Evolutionary conservation across 2,888 invertebrate genomes (phyloP), one percentile per base, ranked within the genome.

Genomic region (Mimas tiliae): DNA sequence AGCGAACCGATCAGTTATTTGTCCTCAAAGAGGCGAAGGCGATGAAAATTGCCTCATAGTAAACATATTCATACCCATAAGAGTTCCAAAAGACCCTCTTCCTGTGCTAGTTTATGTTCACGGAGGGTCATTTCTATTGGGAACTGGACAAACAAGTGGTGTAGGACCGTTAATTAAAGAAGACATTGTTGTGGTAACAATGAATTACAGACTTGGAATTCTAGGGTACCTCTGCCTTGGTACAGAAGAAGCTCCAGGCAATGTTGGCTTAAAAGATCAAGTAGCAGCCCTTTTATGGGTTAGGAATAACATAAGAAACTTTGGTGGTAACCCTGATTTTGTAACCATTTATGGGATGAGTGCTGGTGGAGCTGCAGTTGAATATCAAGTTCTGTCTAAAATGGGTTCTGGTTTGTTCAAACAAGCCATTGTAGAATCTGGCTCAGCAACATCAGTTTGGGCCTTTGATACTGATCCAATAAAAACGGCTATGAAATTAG

Each of bases 291-390:
- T 85, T 3, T 76, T 70, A 67, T 85, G 85, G 85, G 72, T 83
- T 6, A 70, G 76, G 14, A 69, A 73, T 12, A 85, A 86, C 64
- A 84, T 85, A 63, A 68, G 69, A 0, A 53, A 74, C 38, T 84
- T 86, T 48, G 84, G 82, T n/a, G 84, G 86, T 11, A 77, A 85
- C 72, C 79, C 82, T 3, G 65, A 72, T 0, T 72, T 79, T 64
- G 78, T 87, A 0, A 85, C 85, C 0, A 55, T 86, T 11, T 84
- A 85, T 62, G 88, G 88, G 0, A 82, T 82, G 76, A 85, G 84
- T 53, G 83, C 85, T 19, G 87, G 87, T 0, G 85, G 75, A 0
- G 79, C 80, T 1, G 77, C 81, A 0, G 81, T 80, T 0, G 78
- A 82, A 48, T 75, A 75, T 38, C 80, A 82, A 4, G 65, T 84